A percentile compares a stretch with the other conserved stretches of the same genome.
phyloP scores from a whole-genome alignment of 2,888 invertebrate species.

The Artemia sinica region DNA sequence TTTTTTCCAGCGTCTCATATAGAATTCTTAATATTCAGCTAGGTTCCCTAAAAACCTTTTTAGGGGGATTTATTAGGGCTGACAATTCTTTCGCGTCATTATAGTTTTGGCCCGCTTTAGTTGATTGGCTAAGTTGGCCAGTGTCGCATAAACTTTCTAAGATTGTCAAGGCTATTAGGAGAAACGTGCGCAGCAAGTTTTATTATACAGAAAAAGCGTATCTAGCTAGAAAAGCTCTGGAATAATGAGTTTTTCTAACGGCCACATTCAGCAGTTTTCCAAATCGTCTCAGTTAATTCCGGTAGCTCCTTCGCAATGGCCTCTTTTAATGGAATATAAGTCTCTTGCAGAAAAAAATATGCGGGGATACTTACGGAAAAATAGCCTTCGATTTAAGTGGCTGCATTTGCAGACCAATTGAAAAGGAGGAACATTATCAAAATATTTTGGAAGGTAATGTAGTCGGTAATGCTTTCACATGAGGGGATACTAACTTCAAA shows the following conservation, averaged over 20 bases:
- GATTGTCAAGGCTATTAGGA: conserved; percentile 13
- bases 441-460: too few species aligned
- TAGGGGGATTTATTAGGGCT: conserved; percentile 9
- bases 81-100: not conserved
- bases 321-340: conserved; percentile 13
- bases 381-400: too few species aligned
- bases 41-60: not conserved
- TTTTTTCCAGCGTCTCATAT: conserved; percentile 8
- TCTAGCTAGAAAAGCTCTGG: conserved; percentile 13
- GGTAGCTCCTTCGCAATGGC: conserved; percentile 5
- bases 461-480: too few species aligned
- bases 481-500: too few species aligned
- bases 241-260: conserved; percentile 14
- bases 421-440: too few species aligned
- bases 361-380: too few species aligned
- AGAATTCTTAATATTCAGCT: conserved; percentile 11
- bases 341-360: too few species aligned
- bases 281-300: not conserved
- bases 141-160: conserved; percentile 10
- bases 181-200: conserved; percentile 13
- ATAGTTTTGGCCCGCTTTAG: conserved; percentile 7
- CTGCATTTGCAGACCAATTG: too few species aligned
- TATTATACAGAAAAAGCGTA: conserved; percentile 13
- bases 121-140: conserved; percentile 9
- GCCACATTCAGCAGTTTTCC: conserved; percentile 13